Conservation (phyloP, 2,888 invertebrate species). For the Hetaerina titia region DNA sequence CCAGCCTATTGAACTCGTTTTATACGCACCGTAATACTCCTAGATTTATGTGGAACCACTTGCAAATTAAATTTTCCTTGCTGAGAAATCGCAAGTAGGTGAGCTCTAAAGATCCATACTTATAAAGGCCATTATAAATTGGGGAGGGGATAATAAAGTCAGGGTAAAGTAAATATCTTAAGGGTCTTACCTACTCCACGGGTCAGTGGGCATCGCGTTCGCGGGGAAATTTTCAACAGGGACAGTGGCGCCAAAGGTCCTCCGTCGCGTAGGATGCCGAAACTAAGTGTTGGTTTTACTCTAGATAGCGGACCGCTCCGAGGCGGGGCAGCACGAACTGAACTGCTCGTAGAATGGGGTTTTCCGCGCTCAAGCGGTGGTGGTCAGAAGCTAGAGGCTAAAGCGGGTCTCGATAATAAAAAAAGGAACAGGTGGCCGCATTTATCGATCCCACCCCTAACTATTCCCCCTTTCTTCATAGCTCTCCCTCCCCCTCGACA, state of each 20-base stretch:
- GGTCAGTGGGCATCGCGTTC: not conserved
- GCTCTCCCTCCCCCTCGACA: not conserved
- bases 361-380: slow-evolving; percentile 56
- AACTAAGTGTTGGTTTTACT: slow-evolving; percentile 7
- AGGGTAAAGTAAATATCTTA: not conserved
- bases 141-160: not conserved
- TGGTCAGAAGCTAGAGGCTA: slow-evolving; percentile 40
- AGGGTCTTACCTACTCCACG: not conserved
- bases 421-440: slow-evolving; percentile 59
- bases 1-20: not conserved
- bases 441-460: slow-evolving; percentile 50
- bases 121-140: slow-evolving; percentile 39
- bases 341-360: not conserved
- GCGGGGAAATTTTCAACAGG: slow-evolving; percentile 48
- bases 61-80: not conserved
- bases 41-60: not conserved
- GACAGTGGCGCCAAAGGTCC: slow-evolving; percentile 34
- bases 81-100: not conserved
- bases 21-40: not conserved
- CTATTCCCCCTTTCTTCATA: slow-evolving; percentile 14
- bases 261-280: slow-evolving; percentile 16
- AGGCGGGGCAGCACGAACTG: slow-evolving; percentile 53
- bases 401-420: not conserved
- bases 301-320: slow-evolving; percentile 27
- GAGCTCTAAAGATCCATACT: not conserved